These are phyloP conservation scores for Lindbergichthys nudifrons DNA, from an alignment of 2,797 vertebrate genomes.

Conservation along the genomic window DNA sequence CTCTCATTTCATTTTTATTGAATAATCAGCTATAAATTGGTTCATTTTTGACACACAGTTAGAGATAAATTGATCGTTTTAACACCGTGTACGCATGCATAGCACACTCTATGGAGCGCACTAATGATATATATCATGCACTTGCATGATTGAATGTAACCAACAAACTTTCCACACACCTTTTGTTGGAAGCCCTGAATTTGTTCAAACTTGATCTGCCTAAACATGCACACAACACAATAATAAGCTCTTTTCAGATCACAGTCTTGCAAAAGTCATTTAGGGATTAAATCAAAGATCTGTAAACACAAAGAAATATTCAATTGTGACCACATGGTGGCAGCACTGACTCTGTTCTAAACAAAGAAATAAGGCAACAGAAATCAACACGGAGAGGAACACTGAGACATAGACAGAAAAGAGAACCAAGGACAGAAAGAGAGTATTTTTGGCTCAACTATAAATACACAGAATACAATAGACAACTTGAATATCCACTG, in stretches of 20 bases:
- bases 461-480: background rate
- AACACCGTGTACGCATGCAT: too few relatives aligned
- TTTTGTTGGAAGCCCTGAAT: too few relatives aligned
- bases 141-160: too few relatives aligned
- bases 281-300: constrained; percentile 7
- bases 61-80: too few relatives aligned
- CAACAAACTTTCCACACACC: too few relatives aligned
- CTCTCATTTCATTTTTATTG: too few relatives aligned
- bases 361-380: background rate
- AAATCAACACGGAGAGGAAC: background rate
- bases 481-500: background rate
- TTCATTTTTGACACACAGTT: too few relatives aligned
- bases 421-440: too few relatives aligned
- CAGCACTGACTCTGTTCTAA: constrained; percentile 51
- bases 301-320: constrained; percentile 7
- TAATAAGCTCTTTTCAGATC: background rate
- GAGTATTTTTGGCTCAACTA: background rate
- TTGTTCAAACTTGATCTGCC: background rate
- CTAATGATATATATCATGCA: too few relatives aligned
- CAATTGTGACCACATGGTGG: constrained; percentile 64
- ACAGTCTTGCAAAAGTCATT: background rate
- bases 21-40: too few relatives aligned
- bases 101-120: too few relatives aligned
- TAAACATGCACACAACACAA: background rate
- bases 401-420: background rate